Conservation (phyloP, 2,888 invertebrate species). For the Caenorhabditis zanzibari region DNA sequence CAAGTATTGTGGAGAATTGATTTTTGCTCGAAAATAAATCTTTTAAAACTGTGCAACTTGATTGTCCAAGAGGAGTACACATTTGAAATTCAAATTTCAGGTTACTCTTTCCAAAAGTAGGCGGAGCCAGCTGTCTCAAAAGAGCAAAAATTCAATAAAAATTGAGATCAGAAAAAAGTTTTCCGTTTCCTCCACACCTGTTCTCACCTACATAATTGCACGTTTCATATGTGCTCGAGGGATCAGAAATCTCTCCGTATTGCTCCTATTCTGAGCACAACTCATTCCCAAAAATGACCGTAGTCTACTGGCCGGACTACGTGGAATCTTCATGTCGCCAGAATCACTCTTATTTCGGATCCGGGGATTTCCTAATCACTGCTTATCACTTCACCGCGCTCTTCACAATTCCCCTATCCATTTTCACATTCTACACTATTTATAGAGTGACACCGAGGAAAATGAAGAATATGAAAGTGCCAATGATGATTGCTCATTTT, state of each 20-base stretch:
- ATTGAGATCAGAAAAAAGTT: too few species aligned
- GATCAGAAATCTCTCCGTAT: not conserved
- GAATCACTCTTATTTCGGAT: slow-evolving; percentile 10
- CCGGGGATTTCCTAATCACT: not conserved
- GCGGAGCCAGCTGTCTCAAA: too few species aligned
- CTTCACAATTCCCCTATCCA: slow-evolving; percentile 24
- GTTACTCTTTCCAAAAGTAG: too few species aligned
- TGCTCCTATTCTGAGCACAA: not conserved
- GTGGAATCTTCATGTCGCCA: slow-evolving; percentile 31
- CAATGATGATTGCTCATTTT: slow-evolving; percentile 23
- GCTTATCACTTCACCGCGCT: slow-evolving; percentile 21
- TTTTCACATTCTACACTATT: slow-evolving; percentile 31
- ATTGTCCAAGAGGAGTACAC: too few species aligned
- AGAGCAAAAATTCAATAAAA: too few species aligned
- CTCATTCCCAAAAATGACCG: not conserved
- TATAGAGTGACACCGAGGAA: slow-evolving; percentile 25
- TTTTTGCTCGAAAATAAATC: too few species aligned
- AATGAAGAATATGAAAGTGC: slow-evolving; percentile 33
- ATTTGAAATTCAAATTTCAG: too few species aligned
- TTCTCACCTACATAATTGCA: not conserved
- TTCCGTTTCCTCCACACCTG: too few species aligned
- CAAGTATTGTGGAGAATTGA: too few species aligned
- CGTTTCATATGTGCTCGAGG: too few species aligned
- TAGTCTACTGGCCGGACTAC: slow-evolving; percentile 21
- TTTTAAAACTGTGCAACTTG: not conserved